phyloP scores from a whole-genome alignment of 2,113 vertebrate genomes.

The Alethe diademata region DNA sequence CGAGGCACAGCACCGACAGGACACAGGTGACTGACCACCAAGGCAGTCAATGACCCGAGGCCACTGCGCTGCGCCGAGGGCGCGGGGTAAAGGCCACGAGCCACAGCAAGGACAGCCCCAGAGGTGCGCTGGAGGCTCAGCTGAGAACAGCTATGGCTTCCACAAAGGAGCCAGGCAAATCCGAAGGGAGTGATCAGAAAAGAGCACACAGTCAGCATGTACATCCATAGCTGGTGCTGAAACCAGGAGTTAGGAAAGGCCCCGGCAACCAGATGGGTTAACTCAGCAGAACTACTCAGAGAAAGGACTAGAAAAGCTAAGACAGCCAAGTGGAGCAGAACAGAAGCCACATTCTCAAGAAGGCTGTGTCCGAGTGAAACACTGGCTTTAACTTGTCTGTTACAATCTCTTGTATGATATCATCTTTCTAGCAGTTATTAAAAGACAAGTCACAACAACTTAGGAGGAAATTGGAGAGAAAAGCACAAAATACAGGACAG shows the following conservation, averaged over 20 bases:
- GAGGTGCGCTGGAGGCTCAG: not conserved
- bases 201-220: not conserved
- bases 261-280: not conserved
- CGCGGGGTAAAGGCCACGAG: not conserved
- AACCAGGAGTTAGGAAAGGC: not conserved
- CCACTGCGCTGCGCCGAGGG: not conserved
- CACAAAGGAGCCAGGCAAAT: not conserved
- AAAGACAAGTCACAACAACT: not conserved
- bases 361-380: not conserved
- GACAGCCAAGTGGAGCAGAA: not conserved
- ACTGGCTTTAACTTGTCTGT: not conserved
- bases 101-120: not conserved
- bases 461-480: not conserved
- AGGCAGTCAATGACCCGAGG: not conserved
- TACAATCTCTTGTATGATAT: not conserved
- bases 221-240: not conserved
- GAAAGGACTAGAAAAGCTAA: not conserved
- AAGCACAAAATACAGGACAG: not conserved
- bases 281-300: not conserved
- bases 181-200: not conserved
- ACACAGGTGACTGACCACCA: not conserved
- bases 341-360: not conserved
- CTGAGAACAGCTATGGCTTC: not conserved
- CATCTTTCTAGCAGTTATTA: not conserved
- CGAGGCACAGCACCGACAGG: not conserved